Evolutionary conservation across 2,888 invertebrate species (phyloP).

Genomic region (Cryptocheilus praepositus): DNA sequence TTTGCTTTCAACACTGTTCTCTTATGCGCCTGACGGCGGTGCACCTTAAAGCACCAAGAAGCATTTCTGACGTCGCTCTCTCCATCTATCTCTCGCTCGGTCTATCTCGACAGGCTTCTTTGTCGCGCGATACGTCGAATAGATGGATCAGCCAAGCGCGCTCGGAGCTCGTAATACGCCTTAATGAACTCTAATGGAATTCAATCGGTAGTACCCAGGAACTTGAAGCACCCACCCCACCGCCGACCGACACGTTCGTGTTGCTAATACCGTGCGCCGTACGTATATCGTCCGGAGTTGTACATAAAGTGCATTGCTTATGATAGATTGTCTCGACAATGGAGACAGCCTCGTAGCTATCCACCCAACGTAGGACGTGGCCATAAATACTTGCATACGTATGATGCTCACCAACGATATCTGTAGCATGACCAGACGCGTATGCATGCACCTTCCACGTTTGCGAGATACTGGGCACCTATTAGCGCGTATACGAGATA

Average conservation of each 20-base stretch:
- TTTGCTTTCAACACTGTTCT: too few relatives aligned
- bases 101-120: too few relatives aligned
- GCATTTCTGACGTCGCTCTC: too few relatives aligned
- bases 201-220: conserved; percentile 45
- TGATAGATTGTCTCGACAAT: conserved; percentile 58
- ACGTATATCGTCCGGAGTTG: conserved; percentile 31
- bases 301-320: conserved; percentile 48
- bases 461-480: too few relatives aligned
- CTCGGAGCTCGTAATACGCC: conserved; percentile 36
- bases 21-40: too few relatives aligned
- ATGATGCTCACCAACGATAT: conserved; percentile 1
- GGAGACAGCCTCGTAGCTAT: conserved; percentile 31
- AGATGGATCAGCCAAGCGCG: conserved; percentile 35
- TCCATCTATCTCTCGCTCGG: too few relatives aligned
- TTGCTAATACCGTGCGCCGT: conserved; percentile 36
- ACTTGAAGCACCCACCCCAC: conserved; percentile 18
- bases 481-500: too few relatives aligned
- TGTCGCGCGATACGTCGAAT: conserved; percentile 14
- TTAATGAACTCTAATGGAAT: conserved; percentile 54
- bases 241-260: conserved; percentile 38
- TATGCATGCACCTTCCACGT: too few relatives aligned
- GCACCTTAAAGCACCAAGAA: too few relatives aligned
- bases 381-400: conserved; percentile 4
- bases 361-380: conserved; percentile 8
- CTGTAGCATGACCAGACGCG: too few relatives aligned